Percentiles rank a stretch among this genome's conserved stretches.
These are phyloP conservation scores for Elymnias hypermnestra DNA, from an alignment of 1,140 invertebrate genomes.

Conservation along the genomic window DNA sequence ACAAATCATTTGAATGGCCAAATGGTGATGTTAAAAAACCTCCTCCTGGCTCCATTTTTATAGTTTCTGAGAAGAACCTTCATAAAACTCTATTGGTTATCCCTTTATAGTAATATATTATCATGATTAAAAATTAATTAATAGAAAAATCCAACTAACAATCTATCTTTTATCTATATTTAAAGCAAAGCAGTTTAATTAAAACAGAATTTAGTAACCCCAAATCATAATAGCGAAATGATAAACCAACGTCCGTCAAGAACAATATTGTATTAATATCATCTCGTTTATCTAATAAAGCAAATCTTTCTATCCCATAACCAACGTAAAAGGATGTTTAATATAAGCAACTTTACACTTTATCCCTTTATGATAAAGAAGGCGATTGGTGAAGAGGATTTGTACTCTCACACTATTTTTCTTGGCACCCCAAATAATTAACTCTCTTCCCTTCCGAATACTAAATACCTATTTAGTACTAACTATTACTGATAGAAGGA, in stretches of 20 bases:
- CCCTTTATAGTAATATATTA: no score
- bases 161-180: no score
- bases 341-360: constrained; percentile 27
- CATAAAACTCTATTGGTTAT: no score
- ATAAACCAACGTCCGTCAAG: constrained; percentile 23
- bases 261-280: constrained; percentile 49
- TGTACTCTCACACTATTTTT: constrained; percentile 50
- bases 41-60: no score
- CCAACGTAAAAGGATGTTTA: constrained; percentile 13
- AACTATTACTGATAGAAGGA: constrained; percentile 42
- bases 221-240: constrained; percentile 6
- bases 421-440: constrained; percentile 63
- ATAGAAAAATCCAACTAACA: no score
- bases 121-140: no score
- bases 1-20: no score
- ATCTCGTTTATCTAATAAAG: constrained; percentile 45
- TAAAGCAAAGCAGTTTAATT: no score
- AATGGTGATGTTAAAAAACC: no score
- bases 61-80: no score
- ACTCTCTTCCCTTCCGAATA: constrained; percentile 67
- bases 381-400: constrained; percentile 10
- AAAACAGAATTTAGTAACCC: no score
- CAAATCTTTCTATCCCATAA: constrained; percentile 34
- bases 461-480: constrained; percentile 71
- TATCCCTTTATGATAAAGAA: constrained; percentile 24